Base-by-base conservation (phyloP, 2,113 vertebrate genomes). In the Lepidothrix coronata region DNA sequence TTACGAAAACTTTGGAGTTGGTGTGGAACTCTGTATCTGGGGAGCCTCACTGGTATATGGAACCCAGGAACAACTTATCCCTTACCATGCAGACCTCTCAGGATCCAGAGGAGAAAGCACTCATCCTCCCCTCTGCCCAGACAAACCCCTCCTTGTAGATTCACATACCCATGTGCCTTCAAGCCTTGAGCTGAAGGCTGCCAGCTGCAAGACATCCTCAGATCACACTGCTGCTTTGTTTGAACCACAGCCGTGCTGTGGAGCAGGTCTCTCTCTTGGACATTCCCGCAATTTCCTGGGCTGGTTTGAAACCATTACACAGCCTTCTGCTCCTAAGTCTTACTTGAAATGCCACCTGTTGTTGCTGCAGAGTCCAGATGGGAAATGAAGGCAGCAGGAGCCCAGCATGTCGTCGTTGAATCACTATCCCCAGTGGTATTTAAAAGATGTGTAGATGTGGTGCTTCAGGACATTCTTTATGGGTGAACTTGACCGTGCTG, bases 261-360 rank as follows among this genome's bases (percentile, higher is more conserved):
- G 57, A 82, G 27, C 27, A 49, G 41, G 22, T 76, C 76, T 77
- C 71, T 77, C 15, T 8, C 49, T 37, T 18, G 58, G 41, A 23
- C 37, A 35, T 54, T 73, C 54, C 48, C 24, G 8, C 35, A 61
- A 19, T n/a, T 76, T 58, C 35, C 41, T 65, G 3, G 7, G 44
- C 22, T 31, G 6, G 8, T 79, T 62, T 73, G 49, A 89, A 86
- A 66, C 54, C 1, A 0, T 31, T 3, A 8, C 0, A 3, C 19
- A 57, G 33, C 41, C 76, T 68, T 91, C 43, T 73, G 68, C 49
- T 79, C 44, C 48, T 7, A 21, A 82, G 20, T 31, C 12, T 81
- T 14, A 15, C 39, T 8, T 31, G 46, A 51, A 76, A 77, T 27
- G 21, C 72, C 4, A 2, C n/a, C 6, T 0, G 0, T 48, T 25